phyloP scores from a whole-genome alignment of 2,113 vertebrate genomes.

The Phycodurus eques region DNA sequence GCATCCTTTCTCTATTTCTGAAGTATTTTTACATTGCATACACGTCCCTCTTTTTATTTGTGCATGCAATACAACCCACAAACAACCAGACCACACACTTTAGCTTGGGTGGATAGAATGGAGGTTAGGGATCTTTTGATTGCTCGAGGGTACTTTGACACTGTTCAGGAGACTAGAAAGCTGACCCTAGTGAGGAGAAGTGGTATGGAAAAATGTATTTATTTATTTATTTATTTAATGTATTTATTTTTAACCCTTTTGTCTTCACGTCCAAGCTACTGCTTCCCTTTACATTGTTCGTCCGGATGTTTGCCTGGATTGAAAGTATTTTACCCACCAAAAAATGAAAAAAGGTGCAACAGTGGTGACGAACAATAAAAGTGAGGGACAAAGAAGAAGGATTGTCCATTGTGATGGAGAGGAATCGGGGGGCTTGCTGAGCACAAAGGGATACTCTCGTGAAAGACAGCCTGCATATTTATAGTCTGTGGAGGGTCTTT shows the following conservation, averaged over 20 bases:
- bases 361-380: background rate
- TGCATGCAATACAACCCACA: no score
- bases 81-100: no score
- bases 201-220: no score
- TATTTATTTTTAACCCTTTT: background rate
- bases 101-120: no score
- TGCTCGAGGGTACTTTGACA: no score
- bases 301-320: background rate
- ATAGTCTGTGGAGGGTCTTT: constrained; percentile 33
- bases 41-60: no score
- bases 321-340: background rate
- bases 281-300: background rate
- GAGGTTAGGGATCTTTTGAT: no score
- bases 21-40: no score
- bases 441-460: constrained; percentile 49
- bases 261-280: background rate
- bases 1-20: no score
- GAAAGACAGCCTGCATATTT: constrained; percentile 25
- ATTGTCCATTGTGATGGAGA: constrained; percentile 29
- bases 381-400: background rate
- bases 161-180: no score
- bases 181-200: no score
- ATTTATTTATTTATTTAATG: background rate
- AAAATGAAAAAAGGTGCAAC: background rate
- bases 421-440: constrained; percentile 8